Base-by-base conservation (phyloP, 2,797 vertebrate species). In the Hyperoplus lanceolatus region DNA sequence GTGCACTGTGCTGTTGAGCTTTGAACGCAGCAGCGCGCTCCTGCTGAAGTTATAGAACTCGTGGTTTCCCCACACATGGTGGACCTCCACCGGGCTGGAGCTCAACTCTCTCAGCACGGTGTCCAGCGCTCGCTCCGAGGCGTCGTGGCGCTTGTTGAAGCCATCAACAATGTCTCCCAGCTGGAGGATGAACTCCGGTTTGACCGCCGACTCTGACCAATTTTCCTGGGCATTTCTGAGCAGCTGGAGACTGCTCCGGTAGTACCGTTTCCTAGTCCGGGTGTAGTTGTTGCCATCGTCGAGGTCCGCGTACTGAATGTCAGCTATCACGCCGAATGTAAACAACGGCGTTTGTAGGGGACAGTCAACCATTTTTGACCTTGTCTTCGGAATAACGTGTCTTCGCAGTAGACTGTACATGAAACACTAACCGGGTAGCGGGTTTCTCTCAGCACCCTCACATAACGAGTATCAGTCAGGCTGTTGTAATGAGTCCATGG, bases 61-160 rank as follows among this genome's bases (percentile, higher is more conserved):
- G 29, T 99, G 98, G 87, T 99, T 99, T 0, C 98, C 98, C 98
- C 97, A 99, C 0, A 96, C 93, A n/a, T 99, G 97, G 70, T 98
- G 96, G 1, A 97, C 95, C n/a, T 94, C 88, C 42, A 69, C 85
- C 1, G 81, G 76, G 39, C 94, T 75, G 80, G 68, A 89, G 68
- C 89, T 50, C 77, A 99, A 93, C 36, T 90, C 94, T 0, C 54
- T 68, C 87, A 98, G 79, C 43, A 98, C 96, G 2, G 74, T 70
- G 57, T 90, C 88, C 36, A 99, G 90, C 0, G 97, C 96, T 0
- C 29, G 54, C 3, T 96, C 93, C 0, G 98, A 96, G 4, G 91
- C 73, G 36, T 84, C 89, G 29, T 79, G 50, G 7, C 72, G 72
- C 8, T 93, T 94, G 42, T 98, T 99, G 15, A 94, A 92, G 3